Conservation (phyloP, 2,888 invertebrate genomes). For the Epirrhoe tristata region DNA sequence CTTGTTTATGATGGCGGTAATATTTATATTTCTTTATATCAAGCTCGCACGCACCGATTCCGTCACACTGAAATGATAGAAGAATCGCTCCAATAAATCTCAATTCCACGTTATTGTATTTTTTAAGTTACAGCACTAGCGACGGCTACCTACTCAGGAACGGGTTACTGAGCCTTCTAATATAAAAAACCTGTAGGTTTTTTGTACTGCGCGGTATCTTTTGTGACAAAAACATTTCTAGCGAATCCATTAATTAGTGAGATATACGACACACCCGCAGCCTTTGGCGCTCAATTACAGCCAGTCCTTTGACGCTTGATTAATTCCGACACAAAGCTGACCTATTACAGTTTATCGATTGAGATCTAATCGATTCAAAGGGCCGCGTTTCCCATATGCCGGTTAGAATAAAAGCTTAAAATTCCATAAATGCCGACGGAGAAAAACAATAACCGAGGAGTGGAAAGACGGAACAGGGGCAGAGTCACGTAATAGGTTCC, state of each 20-base stretch:
- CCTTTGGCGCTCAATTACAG: slow-evolving; percentile 76
- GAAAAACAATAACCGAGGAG: slow-evolving; percentile 80
- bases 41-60: slow-evolving; percentile 68
- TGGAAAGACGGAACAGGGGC: slow-evolving; percentile 72
- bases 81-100: slow-evolving; percentile 44
- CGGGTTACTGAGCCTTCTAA: slow-evolving; percentile 46
- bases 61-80: slow-evolving; percentile 40
- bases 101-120: slow-evolving; percentile 43
- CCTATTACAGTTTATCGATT: slow-evolving; percentile 79
- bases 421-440: slow-evolving; percentile 72
- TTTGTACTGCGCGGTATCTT: slow-evolving; percentile 75
- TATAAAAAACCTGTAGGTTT: slow-evolving; percentile 51
- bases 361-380: slow-evolving; percentile 82
- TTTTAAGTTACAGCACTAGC: slow-evolving; percentile 38
- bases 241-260: slow-evolving; percentile 83
- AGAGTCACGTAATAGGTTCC: slow-evolving; percentile 80
- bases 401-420: slow-evolving; percentile 69
- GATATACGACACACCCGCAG: slow-evolving; percentile 79
- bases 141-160: slow-evolving; percentile 37
- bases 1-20: slow-evolving; percentile 76
- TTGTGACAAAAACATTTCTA: slow-evolving; percentile 77
- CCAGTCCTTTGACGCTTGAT: slow-evolving; percentile 82
- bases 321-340: slow-evolving; percentile 83
- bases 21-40: slow-evolving; percentile 82
- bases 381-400: slow-evolving; percentile 78